phyloP scores from a whole-genome alignment of 2,888 invertebrate species.

The Apocheima hispidaria region DNA sequence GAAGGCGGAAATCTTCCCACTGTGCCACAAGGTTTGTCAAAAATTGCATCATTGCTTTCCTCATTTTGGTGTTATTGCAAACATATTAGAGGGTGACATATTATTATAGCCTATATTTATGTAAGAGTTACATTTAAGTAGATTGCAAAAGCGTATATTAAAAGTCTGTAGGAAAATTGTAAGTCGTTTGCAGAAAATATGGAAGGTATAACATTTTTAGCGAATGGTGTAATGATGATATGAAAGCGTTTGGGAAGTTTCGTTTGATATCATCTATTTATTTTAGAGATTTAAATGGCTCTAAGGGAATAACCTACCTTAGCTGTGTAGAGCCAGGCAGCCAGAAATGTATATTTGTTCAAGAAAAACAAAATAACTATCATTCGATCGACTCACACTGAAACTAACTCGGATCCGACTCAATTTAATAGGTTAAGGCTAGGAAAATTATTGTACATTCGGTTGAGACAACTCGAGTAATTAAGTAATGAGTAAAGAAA shows the following conservation, averaged over 20 bases:
- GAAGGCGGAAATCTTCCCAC: no score
- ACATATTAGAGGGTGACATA: slow-evolving; percentile 31
- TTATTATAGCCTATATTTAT: slow-evolving; percentile 23
- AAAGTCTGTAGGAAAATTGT: slow-evolving; percentile 17
- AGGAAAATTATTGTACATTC: no score
- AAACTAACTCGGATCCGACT: no score
- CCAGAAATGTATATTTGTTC: no score
- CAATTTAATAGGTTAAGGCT: no score
- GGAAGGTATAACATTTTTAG: slow-evolving; percentile 4
- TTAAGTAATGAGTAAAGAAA: no score
- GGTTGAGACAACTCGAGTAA: no score
- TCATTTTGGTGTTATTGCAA: slow-evolving; percentile 29
- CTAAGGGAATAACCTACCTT: no score
- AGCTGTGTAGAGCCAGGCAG: no score
- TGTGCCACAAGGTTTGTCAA: no score
- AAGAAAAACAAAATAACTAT: no score
- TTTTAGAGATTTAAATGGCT: neutral
- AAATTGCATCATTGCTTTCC: slow-evolving; percentile 19
- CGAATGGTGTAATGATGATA: neutral
- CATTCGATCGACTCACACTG: no score
- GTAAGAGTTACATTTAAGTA: neutral
- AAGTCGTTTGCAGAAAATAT: slow-evolving; percentile 7
- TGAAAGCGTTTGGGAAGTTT: neutral
- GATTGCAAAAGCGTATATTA: slow-evolving; percentile 10
- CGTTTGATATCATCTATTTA: neutral